A percentile compares a stretch with the other conserved stretches of the same genome.
phyloP scores from a whole-genome alignment of 53 echinoderm and acorn worm genomes.

The Echinometra lucunter region DNA sequence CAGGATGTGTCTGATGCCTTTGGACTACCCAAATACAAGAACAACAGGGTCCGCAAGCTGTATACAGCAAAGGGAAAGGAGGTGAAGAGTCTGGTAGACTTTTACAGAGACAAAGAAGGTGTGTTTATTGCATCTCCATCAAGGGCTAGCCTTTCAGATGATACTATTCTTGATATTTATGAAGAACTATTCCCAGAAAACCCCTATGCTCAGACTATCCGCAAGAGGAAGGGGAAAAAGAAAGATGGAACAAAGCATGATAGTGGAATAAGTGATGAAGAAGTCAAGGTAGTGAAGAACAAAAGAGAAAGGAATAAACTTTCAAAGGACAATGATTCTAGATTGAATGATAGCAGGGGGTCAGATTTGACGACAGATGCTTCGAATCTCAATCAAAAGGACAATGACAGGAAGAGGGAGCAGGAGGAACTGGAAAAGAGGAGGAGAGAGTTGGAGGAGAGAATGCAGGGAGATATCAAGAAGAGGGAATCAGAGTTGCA shows the following conservation, averaged over 20 bases:
- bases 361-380: slow-evolving; percentile 30
- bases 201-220: slow-evolving; percentile 43
- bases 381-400: slow-evolving; percentile 19
- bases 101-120: slow-evolving; percentile 89
- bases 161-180: slow-evolving; percentile 80
- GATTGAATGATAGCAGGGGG: slow-evolving; percentile 47
- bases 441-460: slow-evolving; percentile 35
- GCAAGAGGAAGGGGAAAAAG: slow-evolving; percentile 69
- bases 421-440: slow-evolving; percentile 33
- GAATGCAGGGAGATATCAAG: slow-evolving; percentile 26
- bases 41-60: slow-evolving; percentile 85
- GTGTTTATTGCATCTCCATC: slow-evolving; percentile 84
- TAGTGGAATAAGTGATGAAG: slow-evolving; percentile 60
- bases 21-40: slow-evolving; percentile 91
- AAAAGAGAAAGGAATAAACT: slow-evolving; percentile 44
- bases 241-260: slow-evolving; percentile 67
- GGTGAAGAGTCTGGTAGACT: slow-evolving; percentile 86
- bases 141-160: slow-evolving; percentile 75
- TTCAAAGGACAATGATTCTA: slow-evolving; percentile 52
- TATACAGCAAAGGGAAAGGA: slow-evolving; percentile 90
- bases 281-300: slow-evolving; percentile 53
- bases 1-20: slow-evolving; percentile 94
- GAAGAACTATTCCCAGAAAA: slow-evolving; percentile 84
- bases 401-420: slow-evolving; percentile 2
- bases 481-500: slow-evolving; percentile 41